Evolutionary conservation across 2,797 vertebrate species (phyloP).

Genomic region (Pantherophis alleghaniensis): DNA sequence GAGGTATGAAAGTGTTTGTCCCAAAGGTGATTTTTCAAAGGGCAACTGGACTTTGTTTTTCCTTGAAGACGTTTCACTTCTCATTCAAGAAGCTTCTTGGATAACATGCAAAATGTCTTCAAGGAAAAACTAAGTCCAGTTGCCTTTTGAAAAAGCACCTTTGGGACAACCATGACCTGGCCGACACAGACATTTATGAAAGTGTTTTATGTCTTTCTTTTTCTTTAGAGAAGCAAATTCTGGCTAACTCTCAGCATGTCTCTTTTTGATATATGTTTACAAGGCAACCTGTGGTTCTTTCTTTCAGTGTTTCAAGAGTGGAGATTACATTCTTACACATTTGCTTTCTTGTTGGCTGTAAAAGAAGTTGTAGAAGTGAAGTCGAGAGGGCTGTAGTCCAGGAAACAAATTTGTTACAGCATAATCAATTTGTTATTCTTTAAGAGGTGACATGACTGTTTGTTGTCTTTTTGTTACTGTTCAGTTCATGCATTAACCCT

Average conservation of each 20-base stretch:
- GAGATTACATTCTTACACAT: neutral
- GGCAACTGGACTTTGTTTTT: neutral
- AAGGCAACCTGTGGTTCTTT: neutral
- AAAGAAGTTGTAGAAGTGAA: neutral
- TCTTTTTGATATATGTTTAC: neutral
- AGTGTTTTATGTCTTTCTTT: neutral
- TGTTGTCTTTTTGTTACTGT: neutral
- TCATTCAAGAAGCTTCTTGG: neutral
- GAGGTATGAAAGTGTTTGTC: neutral
- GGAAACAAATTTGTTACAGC: neutral
- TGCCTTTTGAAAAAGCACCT: neutral
- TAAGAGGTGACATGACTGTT: neutral
- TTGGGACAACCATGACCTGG: neutral
- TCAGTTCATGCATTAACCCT: neutral
- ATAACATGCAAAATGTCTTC: neutral
- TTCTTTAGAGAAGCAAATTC: neutral
- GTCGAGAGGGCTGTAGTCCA: neutral
- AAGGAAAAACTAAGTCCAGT: too few relatives aligned
- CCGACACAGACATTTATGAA: neutral
- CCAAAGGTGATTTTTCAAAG: neutral
- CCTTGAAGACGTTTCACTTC: neutral
- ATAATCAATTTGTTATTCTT: neutral
- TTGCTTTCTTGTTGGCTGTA: neutral
- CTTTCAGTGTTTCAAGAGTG: neutral
- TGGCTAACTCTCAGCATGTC: neutral